phyloP scores from a whole-genome alignment of 2,888 invertebrate species.

The Danaus chrysippus region DNA sequence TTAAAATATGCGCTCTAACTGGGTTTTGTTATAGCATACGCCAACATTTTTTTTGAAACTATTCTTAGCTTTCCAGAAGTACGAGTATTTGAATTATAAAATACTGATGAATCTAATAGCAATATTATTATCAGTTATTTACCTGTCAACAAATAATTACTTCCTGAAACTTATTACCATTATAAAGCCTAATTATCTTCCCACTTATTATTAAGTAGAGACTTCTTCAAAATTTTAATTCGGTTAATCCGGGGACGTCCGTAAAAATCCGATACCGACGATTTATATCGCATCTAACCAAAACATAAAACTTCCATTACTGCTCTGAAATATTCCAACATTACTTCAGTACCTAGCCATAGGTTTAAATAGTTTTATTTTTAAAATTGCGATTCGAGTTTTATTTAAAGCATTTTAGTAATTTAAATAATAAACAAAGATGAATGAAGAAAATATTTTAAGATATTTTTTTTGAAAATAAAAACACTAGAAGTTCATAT shows the following conservation, averaged over 20 bases:
- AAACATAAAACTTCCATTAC: constrained; percentile 34
- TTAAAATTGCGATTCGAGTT: constrained; percentile 15
- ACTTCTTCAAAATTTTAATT: neutral
- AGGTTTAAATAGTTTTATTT: constrained; percentile 24
- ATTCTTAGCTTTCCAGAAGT: too few species aligned
- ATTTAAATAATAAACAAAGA: neutral
- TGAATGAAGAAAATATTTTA: constrained; percentile 1
- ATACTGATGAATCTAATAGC: too few species aligned
- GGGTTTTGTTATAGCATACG: too few species aligned
- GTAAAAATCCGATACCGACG: constrained; percentile 16
- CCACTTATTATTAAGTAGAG: neutral
- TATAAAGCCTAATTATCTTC: too few species aligned
- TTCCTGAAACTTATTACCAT: too few species aligned
- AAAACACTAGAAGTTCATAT: too few species aligned
- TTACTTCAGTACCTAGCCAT: constrained; percentile 18
- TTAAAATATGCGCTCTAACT: too few species aligned
- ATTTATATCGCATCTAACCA: constrained; percentile 24
- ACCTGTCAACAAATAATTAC: neutral
- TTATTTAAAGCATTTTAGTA: constrained; percentile 15
- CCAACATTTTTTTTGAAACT: too few species aligned
- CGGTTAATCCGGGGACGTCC: neutral
- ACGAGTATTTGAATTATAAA: too few species aligned
- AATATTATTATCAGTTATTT: neutral
- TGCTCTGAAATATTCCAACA: constrained; percentile 22
- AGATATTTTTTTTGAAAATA: too few species aligned